Evolutionary conservation across 2,797 vertebrate genomes (phyloP).

Genomic region (Molossus molossus): DNA sequence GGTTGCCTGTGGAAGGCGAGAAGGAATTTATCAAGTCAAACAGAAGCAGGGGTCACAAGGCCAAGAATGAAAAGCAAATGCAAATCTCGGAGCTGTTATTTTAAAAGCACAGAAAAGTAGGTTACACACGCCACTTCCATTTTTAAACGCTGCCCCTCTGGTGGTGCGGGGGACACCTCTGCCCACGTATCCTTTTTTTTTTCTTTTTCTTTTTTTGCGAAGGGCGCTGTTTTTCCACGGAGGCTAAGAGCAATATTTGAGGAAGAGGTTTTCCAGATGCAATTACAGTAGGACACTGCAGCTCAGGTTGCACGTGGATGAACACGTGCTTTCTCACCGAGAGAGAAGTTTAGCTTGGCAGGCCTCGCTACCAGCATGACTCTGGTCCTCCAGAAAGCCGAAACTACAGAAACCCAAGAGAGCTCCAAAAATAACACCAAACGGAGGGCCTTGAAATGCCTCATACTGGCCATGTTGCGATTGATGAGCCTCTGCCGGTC

Average conservation of each 20-base stretch:
- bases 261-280: constrained; percentile 89
- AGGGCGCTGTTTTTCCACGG: constrained; percentile 83
- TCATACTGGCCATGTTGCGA: constrained; percentile 87
- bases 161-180: constrained; percentile 71
- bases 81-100: constrained; percentile 82
- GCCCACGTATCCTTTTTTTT: constrained; percentile 73
- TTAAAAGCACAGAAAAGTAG: constrained; percentile 86
- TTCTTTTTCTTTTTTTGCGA: constrained; percentile 59
- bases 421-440: constrained; percentile 92
- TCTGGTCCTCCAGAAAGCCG: constrained; percentile 89
- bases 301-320: constrained; percentile 90
- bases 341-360: constrained; percentile 92
- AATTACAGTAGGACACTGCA: constrained; percentile 88
- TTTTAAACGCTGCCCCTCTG: constrained; percentile 83
- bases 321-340: constrained; percentile 92
- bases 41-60: constrained; percentile 84
- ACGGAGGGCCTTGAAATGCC: constrained; percentile 88
- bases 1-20: constrained; percentile 73
- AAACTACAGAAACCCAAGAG: constrained; percentile 89
- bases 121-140: constrained; percentile 79
- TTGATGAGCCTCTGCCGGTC: constrained; percentile 83
- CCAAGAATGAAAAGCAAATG: constrained; percentile 87
- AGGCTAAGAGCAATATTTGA: constrained; percentile 87
- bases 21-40: constrained; percentile 87
- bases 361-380: constrained; percentile 88